Evolutionary conservation across 1,140 invertebrate genomes (phyloP).

Genomic region (Drosophila athabasca): DNA sequence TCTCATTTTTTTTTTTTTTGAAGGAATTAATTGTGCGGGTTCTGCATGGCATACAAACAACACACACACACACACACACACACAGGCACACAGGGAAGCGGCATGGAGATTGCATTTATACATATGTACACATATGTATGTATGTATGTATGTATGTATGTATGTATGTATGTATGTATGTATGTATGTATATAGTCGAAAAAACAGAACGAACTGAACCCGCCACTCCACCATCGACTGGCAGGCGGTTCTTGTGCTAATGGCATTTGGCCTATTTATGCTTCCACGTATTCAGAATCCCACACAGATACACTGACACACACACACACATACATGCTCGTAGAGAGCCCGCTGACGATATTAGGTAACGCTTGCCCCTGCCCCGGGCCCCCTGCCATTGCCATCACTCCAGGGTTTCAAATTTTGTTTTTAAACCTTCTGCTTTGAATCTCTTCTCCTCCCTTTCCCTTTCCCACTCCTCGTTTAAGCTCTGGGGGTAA

Average conservation of each 20-base stretch:
- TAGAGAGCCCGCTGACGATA: conserved; percentile 36
- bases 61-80: conserved; percentile 15
- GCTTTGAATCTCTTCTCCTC: conserved; percentile 9
- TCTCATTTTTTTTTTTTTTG: conserved; percentile 32
- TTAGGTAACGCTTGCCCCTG: conserved; percentile 57
- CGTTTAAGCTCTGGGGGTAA: conserved; percentile 46
- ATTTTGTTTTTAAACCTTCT: conserved; percentile 45
- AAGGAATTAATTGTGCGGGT: conserved; percentile 77
- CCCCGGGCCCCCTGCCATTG: not conserved
- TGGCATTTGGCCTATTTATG: conserved; percentile 83
- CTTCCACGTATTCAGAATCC: conserved; percentile 66
- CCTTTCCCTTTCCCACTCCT: not conserved
- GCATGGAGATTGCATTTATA: conserved; percentile 49
- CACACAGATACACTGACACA: conserved; percentile 28
- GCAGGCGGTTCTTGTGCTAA: conserved; percentile 58
- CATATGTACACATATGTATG: conserved; percentile 1
- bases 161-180: not conserved
- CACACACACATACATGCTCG: conserved; percentile 11
- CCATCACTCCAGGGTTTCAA: conserved; percentile 61
- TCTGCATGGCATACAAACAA: conserved; percentile 38
- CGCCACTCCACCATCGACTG: conserved; percentile 46
- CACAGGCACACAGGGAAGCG: conserved; percentile 7
- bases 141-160: not conserved
- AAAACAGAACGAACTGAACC: conserved; percentile 49
- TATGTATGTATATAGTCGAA: conserved; percentile 8